A percentile compares a stretch with the other conserved stretches of the same genome.
Conservation (phyloP, 2,113 vertebrate species). For the Dasyornis broadbenti region DNA sequence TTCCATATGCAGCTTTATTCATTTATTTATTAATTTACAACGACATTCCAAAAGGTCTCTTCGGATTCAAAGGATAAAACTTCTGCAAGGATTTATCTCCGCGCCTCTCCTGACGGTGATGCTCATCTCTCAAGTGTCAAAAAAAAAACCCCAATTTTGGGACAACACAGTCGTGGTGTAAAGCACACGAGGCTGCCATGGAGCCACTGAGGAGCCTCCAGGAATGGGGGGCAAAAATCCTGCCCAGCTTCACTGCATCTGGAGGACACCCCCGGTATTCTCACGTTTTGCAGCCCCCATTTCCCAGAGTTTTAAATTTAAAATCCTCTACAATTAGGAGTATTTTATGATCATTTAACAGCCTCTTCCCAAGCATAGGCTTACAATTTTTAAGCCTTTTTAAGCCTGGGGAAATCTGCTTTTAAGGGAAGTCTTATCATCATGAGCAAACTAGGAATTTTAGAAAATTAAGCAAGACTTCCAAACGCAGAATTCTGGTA, state of each 20-base stretch:
- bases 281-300: not conserved
- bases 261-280: not conserved
- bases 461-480: not conserved
- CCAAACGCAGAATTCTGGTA: not conserved
- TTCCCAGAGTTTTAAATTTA: not conserved
- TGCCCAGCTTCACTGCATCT: not conserved
- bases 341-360: not conserved
- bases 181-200: not conserved
- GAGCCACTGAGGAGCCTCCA: not conserved
- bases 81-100: not conserved
- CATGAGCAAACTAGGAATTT: not conserved
- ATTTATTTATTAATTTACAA: not conserved
- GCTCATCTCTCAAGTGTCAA: not conserved
- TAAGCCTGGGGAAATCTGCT: not conserved
- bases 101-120: not conserved
- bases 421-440: not conserved
- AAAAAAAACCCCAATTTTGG: rapidly evolving
- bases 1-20: not conserved
- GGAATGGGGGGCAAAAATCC: not conserved
- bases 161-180: not conserved
- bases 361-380: not conserved
- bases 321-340: not conserved
- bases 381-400: not conserved
- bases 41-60: not conserved
- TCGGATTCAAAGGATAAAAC: not conserved